A percentile compares a stretch with the other conserved stretches of the same genome.
phyloP scores from a whole-genome alignment of 2,797 vertebrate species.

The Gallinago stenura region DNA sequence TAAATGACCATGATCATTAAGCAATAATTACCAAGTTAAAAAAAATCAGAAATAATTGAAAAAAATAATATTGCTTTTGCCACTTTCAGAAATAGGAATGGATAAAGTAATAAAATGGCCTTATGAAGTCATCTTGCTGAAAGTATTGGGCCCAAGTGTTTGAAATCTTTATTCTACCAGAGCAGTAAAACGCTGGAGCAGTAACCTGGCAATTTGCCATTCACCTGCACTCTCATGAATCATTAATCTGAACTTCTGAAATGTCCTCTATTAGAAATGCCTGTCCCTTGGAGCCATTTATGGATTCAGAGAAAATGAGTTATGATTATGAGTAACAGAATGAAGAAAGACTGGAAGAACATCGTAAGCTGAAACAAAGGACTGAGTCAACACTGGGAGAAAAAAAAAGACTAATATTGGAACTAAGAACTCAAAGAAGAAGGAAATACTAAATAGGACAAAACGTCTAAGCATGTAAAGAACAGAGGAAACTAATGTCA shows the following conservation, averaged over 20 bases:
- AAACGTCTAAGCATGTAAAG: not conserved
- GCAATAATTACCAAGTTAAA: not conserved
- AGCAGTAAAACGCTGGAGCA: conserved; percentile 5
- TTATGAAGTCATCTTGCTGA: not conserved
- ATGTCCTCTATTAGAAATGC: not conserved
- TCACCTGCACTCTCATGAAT: conserved; percentile 10
- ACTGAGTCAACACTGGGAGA: not conserved
- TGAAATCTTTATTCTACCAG: not conserved
- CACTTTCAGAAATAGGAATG: not conserved
- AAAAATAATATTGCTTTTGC: not conserved
- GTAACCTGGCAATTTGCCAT: conserved; percentile 4
- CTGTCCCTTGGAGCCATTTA: conserved; percentile 19
- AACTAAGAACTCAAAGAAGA: not conserved
- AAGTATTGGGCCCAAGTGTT: not conserved
- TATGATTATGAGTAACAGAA: not conserved
- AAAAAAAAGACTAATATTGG: not conserved
- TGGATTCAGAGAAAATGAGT: conserved; percentile 17
- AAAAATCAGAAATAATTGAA: not conserved
- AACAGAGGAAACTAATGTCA: not conserved
- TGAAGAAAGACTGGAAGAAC: not conserved
- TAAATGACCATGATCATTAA: not conserved
- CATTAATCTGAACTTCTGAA: conserved; percentile 54
- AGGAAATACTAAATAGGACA: not conserved
- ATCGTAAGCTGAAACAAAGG: not conserved
- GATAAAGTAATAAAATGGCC: not conserved